phyloP scores from a whole-genome alignment of 2,113 vertebrate genomes.

The Centropus bengalensis region DNA sequence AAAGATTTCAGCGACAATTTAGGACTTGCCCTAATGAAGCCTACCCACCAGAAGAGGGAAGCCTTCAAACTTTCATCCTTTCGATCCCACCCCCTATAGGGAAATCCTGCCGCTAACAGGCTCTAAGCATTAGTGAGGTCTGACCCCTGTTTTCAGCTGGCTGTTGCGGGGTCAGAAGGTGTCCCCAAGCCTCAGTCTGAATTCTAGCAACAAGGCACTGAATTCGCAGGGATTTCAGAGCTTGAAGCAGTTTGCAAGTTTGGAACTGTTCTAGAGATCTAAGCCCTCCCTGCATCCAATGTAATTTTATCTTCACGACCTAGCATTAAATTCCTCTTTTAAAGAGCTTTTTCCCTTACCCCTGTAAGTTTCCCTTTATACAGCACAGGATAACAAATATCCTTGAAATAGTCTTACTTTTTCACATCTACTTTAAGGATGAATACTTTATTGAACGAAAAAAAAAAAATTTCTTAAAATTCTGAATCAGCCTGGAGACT shows the following conservation, averaged over 20 bases:
- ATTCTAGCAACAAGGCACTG: accelerated
- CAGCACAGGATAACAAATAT: neutral
- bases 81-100: neutral
- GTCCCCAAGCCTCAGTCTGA: neutral
- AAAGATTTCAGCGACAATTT: neutral
- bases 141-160: neutral
- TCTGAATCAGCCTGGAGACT: neutral
- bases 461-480: neutral
- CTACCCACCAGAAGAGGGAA: neutral
- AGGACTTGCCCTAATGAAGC: neutral
- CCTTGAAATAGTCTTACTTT: neutral
- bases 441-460: neutral
- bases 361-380: neutral
- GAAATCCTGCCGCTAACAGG: neutral
- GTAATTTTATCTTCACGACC: neutral
- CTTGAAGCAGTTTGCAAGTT: neutral
- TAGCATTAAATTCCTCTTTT: neutral
- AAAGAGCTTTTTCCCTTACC: neutral
- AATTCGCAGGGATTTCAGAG: neutral
- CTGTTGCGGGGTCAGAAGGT: accelerated
- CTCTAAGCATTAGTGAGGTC: neutral
- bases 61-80: neutral
- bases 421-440: neutral
- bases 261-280: neutral
- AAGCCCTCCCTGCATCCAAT: neutral